Evolutionary conservation across 30 jellyfish, hydroid and myxozoan genomes (phyloP).

Genomic region (Aurelia sp.): DNA sequence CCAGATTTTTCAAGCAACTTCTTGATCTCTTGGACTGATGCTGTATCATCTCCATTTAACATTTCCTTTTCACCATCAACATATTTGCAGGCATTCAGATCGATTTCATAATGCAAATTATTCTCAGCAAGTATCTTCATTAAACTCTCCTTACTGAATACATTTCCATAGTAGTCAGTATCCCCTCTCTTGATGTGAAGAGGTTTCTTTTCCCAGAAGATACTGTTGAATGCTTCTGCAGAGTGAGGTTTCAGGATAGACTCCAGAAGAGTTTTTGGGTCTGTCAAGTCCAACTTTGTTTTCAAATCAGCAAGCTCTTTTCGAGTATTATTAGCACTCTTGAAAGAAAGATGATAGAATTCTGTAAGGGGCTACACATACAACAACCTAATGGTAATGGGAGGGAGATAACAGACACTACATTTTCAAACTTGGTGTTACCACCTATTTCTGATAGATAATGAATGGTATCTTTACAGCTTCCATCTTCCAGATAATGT

Average conservation of each 20-base stretch:
- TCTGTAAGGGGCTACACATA: too few species aligned
- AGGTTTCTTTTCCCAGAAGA: constrained; percentile 93
- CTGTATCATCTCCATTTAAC: constrained; percentile 82
- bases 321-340: neutral
- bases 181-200: constrained; percentile 83
- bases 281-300: constrained; percentile 63
- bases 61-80: constrained; percentile 87
- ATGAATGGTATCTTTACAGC: too few species aligned
- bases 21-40: constrained; percentile 65
- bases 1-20: constrained; percentile 61
- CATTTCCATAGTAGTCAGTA: constrained; percentile 72
- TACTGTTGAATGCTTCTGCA: constrained; percentile 52
- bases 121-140: constrained; percentile 52
- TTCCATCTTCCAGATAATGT: too few species aligned
- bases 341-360: too few species aligned
- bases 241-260: constrained; percentile 69
- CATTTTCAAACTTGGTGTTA: too few species aligned
- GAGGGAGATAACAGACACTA: too few species aligned
- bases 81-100: constrained; percentile 83
- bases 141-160: constrained; percentile 58
- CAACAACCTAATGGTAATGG: too few species aligned
- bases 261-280: constrained; percentile 57
- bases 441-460: too few species aligned
- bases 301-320: constrained; percentile 44
- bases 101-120: constrained; percentile 75